Evolutionary conservation across 2,113 vertebrate genomes (phyloP).

Genomic region (Bubo scandiacus): DNA sequence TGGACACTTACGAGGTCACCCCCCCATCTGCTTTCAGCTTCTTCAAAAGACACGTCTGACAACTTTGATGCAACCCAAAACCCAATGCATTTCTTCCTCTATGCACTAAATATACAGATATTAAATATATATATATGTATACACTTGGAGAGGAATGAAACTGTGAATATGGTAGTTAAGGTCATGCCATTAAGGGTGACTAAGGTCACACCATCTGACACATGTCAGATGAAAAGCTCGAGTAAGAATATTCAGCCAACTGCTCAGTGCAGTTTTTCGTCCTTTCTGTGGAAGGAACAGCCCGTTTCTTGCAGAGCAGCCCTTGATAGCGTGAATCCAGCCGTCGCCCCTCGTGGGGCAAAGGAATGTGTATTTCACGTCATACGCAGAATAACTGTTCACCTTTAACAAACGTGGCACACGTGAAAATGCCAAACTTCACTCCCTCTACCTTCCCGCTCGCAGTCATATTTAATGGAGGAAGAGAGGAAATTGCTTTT

Average conservation of each 20-base stretch:
- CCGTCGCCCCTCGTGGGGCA: not conserved
- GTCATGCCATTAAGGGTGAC: not conserved
- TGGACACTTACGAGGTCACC: not conserved
- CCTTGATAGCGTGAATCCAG: accelerated
- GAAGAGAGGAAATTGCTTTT: not conserved
- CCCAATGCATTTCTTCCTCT: not conserved
- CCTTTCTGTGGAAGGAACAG: not conserved
- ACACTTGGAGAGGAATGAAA: not conserved
- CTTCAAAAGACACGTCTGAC: slow-evolving; percentile 14
- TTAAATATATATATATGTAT: not conserved
- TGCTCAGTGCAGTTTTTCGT: not conserved
- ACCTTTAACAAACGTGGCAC: not conserved
- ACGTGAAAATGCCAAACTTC: accelerated
- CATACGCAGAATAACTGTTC: accelerated
- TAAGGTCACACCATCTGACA: slow-evolving; percentile 42
- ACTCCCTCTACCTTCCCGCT: not conserved
- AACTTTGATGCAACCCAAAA: slow-evolving; percentile 27
- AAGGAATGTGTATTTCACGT: accelerated
- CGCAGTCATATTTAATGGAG: accelerated
- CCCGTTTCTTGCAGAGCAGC: not conserved
- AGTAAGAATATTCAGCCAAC: not conserved
- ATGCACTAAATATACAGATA: too few species aligned
- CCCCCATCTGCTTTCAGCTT: slow-evolving; percentile 28
- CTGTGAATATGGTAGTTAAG: not conserved
- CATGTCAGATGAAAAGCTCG: slow-evolving; percentile 9